A percentile compares a stretch with the other conserved stretches of the same genome.
phyloP scores from a whole-genome alignment of 2,113 vertebrate species.

The Stomatorhinus ivindoensis region DNA sequence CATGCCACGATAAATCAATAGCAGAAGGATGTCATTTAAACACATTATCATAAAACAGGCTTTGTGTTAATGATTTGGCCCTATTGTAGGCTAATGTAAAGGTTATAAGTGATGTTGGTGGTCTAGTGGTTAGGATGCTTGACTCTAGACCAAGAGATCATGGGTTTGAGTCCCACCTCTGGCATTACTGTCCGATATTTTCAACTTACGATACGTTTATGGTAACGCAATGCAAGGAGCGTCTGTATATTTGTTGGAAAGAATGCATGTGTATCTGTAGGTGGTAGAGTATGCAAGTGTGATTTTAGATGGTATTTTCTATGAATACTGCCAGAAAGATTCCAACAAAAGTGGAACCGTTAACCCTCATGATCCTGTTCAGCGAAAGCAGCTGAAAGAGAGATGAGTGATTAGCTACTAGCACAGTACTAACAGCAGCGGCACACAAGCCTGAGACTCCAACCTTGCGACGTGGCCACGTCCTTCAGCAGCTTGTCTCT shows the following conservation, averaged over 20 bases:
- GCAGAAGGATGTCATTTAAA: neutral
- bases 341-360: neutral
- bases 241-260: neutral
- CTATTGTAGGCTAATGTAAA: neutral
- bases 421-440: neutral
- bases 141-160: too few relatives aligned
- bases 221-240: too few relatives aligned
- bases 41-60: neutral
- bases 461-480: slow-evolving; percentile 62
- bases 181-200: too few relatives aligned
- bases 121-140: too few relatives aligned
- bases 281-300: neutral
- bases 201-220: neutral
- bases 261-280: neutral
- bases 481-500: slow-evolving; percentile 59
- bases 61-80: neutral
- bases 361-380: neutral
- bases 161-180: too few relatives aligned
- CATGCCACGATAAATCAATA: neutral
- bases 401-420: neutral
- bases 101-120: too few relatives aligned
- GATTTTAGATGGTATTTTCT: neutral
- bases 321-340: neutral
- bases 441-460: neutral
- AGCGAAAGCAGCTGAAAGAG: neutral